Base-by-base conservation (phyloP, 2,113 vertebrate species). In the Leucopsar rothschildi region DNA sequence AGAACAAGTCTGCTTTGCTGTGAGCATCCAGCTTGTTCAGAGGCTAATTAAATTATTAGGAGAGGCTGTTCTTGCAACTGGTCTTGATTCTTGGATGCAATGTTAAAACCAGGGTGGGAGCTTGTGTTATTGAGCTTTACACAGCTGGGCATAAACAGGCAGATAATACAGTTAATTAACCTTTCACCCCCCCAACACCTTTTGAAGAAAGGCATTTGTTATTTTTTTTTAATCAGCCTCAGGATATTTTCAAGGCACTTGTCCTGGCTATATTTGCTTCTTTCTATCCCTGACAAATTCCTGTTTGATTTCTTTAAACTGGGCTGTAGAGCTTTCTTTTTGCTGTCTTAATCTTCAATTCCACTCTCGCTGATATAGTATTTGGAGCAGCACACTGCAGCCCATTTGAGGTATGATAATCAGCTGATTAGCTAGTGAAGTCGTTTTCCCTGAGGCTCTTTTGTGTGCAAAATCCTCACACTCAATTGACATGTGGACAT, bases 401-500 rank as follows among this genome's bases (percentile, higher is more conserved):
- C 98, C 98, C 98, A 98, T 99, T 99, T 98, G 99, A 99, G 98
- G 98, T 99, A 99, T 99, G 99, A 99, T 99, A 99, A 99, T 99
- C 99, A 99, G 99, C 99, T 99, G 99, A 99, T 99, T 99, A 99
- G 99, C 98, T 98, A 97, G 98, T 98, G 98, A 98, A 99, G 99
- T 99, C 98, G 98, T 99, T 99, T 99, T 99, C 99, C 99, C 99
- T 98, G 98, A 99, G 99, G 99, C 98, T 99, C 98, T 99, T 99
- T 99, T 99, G 99, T 99, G 99, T 99, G 99, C 99, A 99, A 99
- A 99, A 99, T 99, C 99, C 98, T 99, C 99, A 98, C 99, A 98
- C 98, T 99, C 99, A 99, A 99, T 99, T 99, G 99, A 99, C 99
- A 99, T 99, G 99, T 99, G 99, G 99, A 99, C 99, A 99, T 99